These are phyloP conservation scores for Caenorhabditis becei DNA, from an alignment of 2,888 invertebrate genomes.

Conservation along the genomic window DNA sequence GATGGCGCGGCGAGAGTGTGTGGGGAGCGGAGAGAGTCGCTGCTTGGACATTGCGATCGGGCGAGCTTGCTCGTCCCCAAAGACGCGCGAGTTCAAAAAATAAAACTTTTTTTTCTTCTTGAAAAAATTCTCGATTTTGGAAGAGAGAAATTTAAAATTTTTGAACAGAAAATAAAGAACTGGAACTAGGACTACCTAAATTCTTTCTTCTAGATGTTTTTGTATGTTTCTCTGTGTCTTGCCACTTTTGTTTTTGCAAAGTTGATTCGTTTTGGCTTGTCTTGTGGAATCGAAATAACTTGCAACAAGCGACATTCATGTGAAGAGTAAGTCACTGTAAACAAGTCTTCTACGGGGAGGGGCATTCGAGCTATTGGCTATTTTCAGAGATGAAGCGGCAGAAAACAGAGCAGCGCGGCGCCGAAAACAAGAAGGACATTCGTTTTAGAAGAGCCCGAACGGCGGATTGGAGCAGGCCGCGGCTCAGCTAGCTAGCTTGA, in stretches of 20 bases:
- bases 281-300: slow-evolving; percentile 23
- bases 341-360: slow-evolving; percentile 31
- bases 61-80: slow-evolving; percentile 18
- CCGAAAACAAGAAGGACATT: slow-evolving; percentile 29
- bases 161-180: background rate
- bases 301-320: slow-evolving; percentile 47
- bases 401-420: slow-evolving; percentile 24
- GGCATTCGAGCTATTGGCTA: slow-evolving; percentile 30
- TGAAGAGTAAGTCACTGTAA: slow-evolving; percentile 32
- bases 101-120: background rate
- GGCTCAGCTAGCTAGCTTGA: slow-evolving; percentile 1
- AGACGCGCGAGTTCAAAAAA: slow-evolving; percentile 15
- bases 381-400: slow-evolving; percentile 38
- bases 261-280: background rate
- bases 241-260: background rate
- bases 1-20: slow-evolving; percentile 35
- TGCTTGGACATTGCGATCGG: slow-evolving; percentile 9
- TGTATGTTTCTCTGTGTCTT: background rate
- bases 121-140: background rate
- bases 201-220: background rate
- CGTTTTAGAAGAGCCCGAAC: slow-evolving; percentile 17
- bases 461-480: no score
- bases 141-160: no score
- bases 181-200: background rate
- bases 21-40: slow-evolving; percentile 13